Conservation (phyloP, 2,113 vertebrate species). For the rabbit (Oryctolagus cuniculus) region mOryCun1.1 NC_091434.1:155413501-155414000, state of each 20-base stretch:
- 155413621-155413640: not conserved
- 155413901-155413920: not conserved
- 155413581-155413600: not conserved
- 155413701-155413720: too few species aligned
- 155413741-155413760: not conserved
- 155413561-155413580: not conserved
- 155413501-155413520: not conserved
- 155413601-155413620: not conserved
- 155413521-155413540: not conserved
- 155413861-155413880: not conserved
- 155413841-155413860: not conserved
- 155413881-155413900: not conserved
- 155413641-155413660: not conserved
- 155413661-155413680: not conserved
- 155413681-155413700: not conserved
- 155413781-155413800: not conserved
- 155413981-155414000: not conserved
- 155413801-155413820: not conserved
- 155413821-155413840: not conserved
- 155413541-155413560: not conserved
- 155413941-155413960: not conserved
- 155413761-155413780: not conserved
- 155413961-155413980: not conserved
- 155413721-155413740: not conserved
- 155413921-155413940: not conserved